Evolutionary conservation across 2,113 vertebrate genomes (phyloP), one percentile per base, ranked within the genome.

Genomic region (Rhinolophus sinicus): DNA sequence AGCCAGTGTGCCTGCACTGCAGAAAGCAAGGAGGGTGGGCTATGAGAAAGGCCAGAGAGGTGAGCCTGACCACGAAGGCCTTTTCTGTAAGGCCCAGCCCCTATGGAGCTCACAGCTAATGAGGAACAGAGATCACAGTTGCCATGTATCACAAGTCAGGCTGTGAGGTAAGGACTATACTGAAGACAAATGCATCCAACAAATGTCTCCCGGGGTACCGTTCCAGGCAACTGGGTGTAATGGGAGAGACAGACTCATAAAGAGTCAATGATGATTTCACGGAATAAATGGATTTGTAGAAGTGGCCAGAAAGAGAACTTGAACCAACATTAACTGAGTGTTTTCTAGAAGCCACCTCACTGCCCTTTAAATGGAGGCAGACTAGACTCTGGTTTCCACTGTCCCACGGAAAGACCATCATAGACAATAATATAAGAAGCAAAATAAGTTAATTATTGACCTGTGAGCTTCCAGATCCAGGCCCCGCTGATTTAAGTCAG

Each of bases 101-200:
- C 21, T 50, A 0, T 2, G 58, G 58, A 13, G 69, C 24, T 38
- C 22, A 7, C 0, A 16, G 38, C 13, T 44, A 14, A 30, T 7
- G 35, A 82, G 64, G 26, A 67, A 30, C 14, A 70, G 10, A 60
- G 47, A 77, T 69, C 26, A 11, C 2, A 12, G 28, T 52, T 30
- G 28, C 82, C 62, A n/a, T 0, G 1, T 6, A 38, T 15, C 30
- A 24, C 28, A 30, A 44, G 26, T 19, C 62, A 21, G n/a, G 58
- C 60, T 62, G 33, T 1, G 16, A 58, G 5, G 1, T 2, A 60
- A 81, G 19, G 15, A 50, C 19, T 14, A 1, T 3, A 40, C 56
- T 4, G n/a, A 67, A 67, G 47, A 78, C 69, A 94, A 50, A 77
- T 69, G 30, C 8, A 26, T 0, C 22, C n/a, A 50, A 33, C 64